Evolutionary conservation across 2,113 vertebrate genomes (phyloP), one percentile per base, ranked within the genome.

Genomic region (Sceloporus undulatus): DNA sequence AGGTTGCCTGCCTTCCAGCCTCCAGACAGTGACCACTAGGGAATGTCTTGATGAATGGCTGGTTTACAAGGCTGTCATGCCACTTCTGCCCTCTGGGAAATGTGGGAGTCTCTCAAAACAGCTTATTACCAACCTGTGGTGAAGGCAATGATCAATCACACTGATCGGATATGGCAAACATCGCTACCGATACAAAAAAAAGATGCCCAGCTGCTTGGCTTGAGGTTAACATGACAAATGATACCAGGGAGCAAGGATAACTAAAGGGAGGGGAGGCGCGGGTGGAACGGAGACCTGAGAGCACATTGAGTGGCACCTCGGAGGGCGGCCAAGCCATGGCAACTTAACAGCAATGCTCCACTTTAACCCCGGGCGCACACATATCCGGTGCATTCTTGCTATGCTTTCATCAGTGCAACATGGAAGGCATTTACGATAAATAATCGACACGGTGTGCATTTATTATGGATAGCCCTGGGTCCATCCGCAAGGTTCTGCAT

Each of bases 1-100:
- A 4, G 87, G 91, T 79, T 79, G 90, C 94, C 89, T 68, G 79
- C 94, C 79, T 92, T 88, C 87, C 94, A 40, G 82, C 4, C 84
- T 6, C 89, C 87, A 82, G 84, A 13, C 91, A 71, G 77, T 92
- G 96, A 92, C 95, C 96, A 96, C 95, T 91, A 89, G 96, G 97
- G 97, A 97, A 96, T 95, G 96, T 96, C 96, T 97, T 99, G 98
- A 99, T 98, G 91, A 98, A 99, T 99, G 98, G 97, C 97, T 92
- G 86, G 97, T 98, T 98, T 98, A 98, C 97, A 97, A 96, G 94
- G 97, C 98, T 98, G 98, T 98, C 98, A 97, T 96, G 97, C 95
- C 94, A 94, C 83, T 88, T 93, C 94, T 88, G 95, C 97, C 98
- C 98, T 94, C 87, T 90, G 98, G 98, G 98, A 98, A 98, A 98